Evolutionary conservation across 2,888 invertebrate species (phyloP).

Genomic region (Aleiodes leptofemur): DNA sequence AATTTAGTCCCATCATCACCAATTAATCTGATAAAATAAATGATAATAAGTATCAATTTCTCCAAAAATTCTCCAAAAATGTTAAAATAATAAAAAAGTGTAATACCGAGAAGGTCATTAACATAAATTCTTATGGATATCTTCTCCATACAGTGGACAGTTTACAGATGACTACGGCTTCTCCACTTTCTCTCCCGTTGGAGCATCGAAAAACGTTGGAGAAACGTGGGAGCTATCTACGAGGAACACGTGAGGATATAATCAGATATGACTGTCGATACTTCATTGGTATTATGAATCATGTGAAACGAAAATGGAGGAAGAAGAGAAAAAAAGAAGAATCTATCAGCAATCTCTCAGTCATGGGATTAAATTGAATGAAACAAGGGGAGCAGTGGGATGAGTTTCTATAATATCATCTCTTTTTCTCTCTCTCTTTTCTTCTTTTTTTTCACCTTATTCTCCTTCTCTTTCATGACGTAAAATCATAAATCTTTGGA

Average conservation of each 20-base stretch:
- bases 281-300: not conserved
- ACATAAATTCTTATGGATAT: conserved; percentile 60
- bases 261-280: not conserved
- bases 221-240: conserved; percentile 56
- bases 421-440: not conserved
- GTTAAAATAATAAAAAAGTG: not conserved
- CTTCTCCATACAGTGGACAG: conserved; percentile 58
- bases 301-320: not conserved
- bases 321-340: not conserved
- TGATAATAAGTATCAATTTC: not conserved
- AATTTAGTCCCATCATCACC: no score
- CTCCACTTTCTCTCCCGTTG: conserved; percentile 46
- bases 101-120: conserved; percentile 54
- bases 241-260: not conserved
- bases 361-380: conserved; percentile 3
- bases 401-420: conserved; percentile 3
- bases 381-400: not conserved
- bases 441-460: conserved; percentile 21
- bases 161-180: conserved; percentile 12
- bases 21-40: no score
- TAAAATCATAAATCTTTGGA: conserved; percentile 40
- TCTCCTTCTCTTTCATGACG: conserved; percentile 28
- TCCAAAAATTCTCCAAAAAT: not conserved
- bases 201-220: not conserved
- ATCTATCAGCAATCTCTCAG: conserved; percentile 5